phyloP scores from a whole-genome alignment of 2,113 vertebrate genomes.

The Pangasianodon gigas region DNA sequence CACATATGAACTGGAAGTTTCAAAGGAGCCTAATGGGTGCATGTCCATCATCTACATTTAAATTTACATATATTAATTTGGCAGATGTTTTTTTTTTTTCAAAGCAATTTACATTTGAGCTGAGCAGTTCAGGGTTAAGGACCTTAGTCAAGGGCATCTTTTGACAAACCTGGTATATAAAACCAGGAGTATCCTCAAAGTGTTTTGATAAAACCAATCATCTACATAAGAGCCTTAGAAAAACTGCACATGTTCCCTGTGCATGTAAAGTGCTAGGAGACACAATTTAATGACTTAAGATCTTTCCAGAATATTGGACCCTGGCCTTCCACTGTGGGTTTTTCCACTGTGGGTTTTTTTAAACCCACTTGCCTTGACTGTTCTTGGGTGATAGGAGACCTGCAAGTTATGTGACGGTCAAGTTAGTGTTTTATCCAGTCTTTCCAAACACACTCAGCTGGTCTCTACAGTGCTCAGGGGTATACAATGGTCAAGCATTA shows the following conservation, averaged over 20 bases:
- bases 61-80: not conserved
- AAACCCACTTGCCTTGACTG: not conserved
- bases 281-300: not conserved
- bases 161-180: not conserved
- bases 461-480: constrained; percentile 35
- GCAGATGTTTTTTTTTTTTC: not conserved
- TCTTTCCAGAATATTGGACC: not conserved
- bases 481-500: constrained; percentile 44
- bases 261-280: not conserved
- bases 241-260: not conserved
- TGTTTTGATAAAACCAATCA: not conserved
- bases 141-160: not conserved
- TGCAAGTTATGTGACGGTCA: constrained; percentile 19
- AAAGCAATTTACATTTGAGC: not conserved
- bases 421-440: constrained; percentile 3
- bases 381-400: not conserved
- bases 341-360: not conserved
- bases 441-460: constrained; percentile 36
- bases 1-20: not conserved
- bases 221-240: constrained; percentile 1
- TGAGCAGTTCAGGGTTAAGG: not conserved
- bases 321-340: not conserved
- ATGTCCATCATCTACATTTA: not conserved
- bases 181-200: not conserved
- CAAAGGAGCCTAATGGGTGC: not conserved